Conservation (phyloP, 2,797 vertebrate genomes). For the Podargus strigoides region DNA sequence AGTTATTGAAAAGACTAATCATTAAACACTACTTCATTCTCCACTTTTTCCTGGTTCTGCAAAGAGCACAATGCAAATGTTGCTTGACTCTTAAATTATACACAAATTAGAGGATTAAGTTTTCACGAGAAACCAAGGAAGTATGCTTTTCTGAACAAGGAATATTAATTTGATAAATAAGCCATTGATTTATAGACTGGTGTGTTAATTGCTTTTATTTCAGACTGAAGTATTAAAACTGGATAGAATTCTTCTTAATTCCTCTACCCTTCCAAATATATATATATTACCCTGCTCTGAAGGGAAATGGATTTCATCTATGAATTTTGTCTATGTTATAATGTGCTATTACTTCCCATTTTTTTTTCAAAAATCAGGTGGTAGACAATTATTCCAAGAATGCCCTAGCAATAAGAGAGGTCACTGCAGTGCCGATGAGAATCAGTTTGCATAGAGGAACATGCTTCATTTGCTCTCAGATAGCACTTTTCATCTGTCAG, state of each 20-base stretch:
- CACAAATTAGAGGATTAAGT: background rate
- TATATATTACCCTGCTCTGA: background rate
- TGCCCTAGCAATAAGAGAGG: background rate
- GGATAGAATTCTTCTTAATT: background rate
- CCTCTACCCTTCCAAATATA: background rate
- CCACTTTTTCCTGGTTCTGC: background rate
- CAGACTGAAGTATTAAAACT: background rate
- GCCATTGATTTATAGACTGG: background rate
- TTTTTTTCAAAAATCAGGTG: background rate
- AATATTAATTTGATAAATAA: background rate
- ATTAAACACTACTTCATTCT: background rate
- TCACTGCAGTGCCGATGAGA: background rate
- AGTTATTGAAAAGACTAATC: background rate
- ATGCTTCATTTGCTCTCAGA: background rate
- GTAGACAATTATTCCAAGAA: background rate
- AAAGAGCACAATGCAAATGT: background rate
- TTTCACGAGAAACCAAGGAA: background rate
- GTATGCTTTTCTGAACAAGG: background rate
- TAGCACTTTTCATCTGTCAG: background rate
- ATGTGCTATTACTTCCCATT: background rate
- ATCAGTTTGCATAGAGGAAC: background rate
- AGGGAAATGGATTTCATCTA: background rate
- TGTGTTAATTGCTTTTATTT: background rate
- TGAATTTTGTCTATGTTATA: background rate
- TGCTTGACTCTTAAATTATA: background rate